Evolutionary conservation across 2,113 vertebrate species (phyloP), one percentile per base, ranked within the genome.

Genomic region (Anoura caudifer): DNA sequence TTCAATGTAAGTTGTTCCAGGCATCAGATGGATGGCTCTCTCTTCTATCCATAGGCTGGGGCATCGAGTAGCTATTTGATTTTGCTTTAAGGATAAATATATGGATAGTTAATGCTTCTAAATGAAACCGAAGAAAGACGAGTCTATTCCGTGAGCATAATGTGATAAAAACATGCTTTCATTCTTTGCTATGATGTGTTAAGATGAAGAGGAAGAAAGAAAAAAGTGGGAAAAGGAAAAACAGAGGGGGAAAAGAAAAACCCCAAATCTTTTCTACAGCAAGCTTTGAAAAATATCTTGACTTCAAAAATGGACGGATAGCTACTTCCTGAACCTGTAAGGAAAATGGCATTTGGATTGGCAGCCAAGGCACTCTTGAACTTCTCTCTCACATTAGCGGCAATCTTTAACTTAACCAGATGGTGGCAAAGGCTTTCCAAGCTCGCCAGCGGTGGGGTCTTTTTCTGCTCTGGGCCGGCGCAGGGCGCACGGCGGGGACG

Each of bases 401-500:
- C 22, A 4, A 38, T 20, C 38, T 50, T 77, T 72, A 41, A 56
- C 50, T 92, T 43, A 76, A 76, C 56, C 28, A 38, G 43, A 31
- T 5, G 77, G 52, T 63, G 24, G 22, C 28, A 92, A 92, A 79
- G 73, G 45, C 73, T 33, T 94, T 95, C 38, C 95, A 56, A 97
- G 95, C 97, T 96, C 14, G 38, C 11, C 75, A 96, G 97, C 7
- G 36, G 88, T 87, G 2, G 95, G 94, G 59, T 0, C 96, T 96
- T 97, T 97, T 97, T 97, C 96, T 97, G 97, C 97, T 97, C 96
- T 96, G 97, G 96, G 97, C 90, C 95, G 96, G 97, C 89, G 94
- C 98, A 79, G 98, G 98, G 97, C 72, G 72, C 93, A 97, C 92
- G 95, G 97, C 97, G 98, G 69, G 97, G 93, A 95, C 98, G 98